A percentile compares a stretch with the other conserved stretches of the same genome.
These are phyloP conservation scores for Andrena chrysosceles DNA, from an alignment of 2,888 invertebrate species.

Conservation along the genomic window DNA sequence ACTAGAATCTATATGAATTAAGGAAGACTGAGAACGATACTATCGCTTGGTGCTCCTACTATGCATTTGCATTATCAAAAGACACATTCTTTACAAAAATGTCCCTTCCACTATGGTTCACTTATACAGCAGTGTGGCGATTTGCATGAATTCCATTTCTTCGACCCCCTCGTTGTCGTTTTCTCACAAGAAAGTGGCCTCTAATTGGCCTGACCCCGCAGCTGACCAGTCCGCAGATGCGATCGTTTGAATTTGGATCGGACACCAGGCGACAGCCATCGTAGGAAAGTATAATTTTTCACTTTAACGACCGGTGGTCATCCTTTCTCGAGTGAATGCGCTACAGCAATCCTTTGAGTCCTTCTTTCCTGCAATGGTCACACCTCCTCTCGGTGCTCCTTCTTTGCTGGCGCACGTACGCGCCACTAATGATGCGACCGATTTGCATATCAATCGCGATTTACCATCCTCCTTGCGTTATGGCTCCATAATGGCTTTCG, in stretches of 20 bases:
- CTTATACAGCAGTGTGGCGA: constrained; percentile 46
- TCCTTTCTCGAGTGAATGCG: constrained; percentile 70
- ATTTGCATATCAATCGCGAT: constrained; percentile 82
- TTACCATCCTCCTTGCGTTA: constrained; percentile 64
- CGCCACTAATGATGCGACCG: constrained; percentile 76
- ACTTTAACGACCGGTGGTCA: constrained; percentile 82
- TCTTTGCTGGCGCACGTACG: constrained; percentile 64
- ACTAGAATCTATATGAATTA: no score
- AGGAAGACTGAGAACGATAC: neutral
- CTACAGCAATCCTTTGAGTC: constrained; percentile 74
- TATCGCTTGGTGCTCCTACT: neutral
- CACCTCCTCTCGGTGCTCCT: constrained; percentile 76
- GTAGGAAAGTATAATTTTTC: constrained; percentile 81
- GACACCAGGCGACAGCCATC: constrained; percentile 61
- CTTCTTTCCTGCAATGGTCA: constrained; percentile 73
- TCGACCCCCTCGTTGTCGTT: constrained; percentile 62
- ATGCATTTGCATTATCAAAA: neutral
- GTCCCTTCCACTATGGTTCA: constrained; percentile 16
- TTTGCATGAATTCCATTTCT: constrained; percentile 51
- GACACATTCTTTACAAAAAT: neutral
- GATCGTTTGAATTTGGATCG: constrained; percentile 76
- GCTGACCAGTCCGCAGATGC: constrained; percentile 77
- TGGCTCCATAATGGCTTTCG: constrained; percentile 47
- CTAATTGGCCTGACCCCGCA: constrained; percentile 77
- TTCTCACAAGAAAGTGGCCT: constrained; percentile 68